Evolutionary conservation across 2,113 vertebrate genomes (phyloP).

Genomic region (Spermophilus dauricus): DNA sequence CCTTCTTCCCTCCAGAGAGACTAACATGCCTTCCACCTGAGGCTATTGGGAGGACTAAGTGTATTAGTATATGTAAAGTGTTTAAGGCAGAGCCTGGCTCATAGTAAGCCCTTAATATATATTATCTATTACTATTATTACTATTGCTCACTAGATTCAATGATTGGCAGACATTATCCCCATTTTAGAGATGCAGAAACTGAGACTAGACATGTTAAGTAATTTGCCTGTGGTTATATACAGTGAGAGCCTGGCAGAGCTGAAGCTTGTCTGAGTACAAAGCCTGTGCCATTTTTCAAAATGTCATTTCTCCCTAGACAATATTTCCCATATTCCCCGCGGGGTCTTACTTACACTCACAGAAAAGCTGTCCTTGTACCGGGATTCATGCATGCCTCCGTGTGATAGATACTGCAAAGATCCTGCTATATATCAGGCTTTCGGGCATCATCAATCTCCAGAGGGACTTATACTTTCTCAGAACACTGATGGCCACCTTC

Average conservation of each 20-base stretch:
- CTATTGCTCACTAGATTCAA: neutral
- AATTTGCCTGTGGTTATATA: neutral
- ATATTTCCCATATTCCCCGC: neutral
- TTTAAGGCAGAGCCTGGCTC: neutral
- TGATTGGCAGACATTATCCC: neutral
- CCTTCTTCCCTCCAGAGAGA: neutral
- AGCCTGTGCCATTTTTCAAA: neutral
- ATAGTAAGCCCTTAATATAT: neutral
- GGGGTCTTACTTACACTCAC: neutral
- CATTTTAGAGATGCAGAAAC: conserved; percentile 27
- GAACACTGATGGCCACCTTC: neutral
- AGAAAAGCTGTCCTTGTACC: neutral
- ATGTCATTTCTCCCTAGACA: neutral
- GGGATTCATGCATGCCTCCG: neutral
- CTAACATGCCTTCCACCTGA: neutral
- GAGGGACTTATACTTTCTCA: neutral
- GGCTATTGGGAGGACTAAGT: neutral
- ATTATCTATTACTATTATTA: neutral
- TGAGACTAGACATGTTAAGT: neutral
- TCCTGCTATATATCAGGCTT: neutral
- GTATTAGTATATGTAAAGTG: neutral
- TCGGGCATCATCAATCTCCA: neutral
- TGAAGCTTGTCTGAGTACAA: neutral
- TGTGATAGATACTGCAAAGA: neutral
- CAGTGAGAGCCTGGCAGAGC: neutral